Evolutionary conservation across 2,797 vertebrate species (phyloP).

Genomic region (Echiichthys vipera): DNA sequence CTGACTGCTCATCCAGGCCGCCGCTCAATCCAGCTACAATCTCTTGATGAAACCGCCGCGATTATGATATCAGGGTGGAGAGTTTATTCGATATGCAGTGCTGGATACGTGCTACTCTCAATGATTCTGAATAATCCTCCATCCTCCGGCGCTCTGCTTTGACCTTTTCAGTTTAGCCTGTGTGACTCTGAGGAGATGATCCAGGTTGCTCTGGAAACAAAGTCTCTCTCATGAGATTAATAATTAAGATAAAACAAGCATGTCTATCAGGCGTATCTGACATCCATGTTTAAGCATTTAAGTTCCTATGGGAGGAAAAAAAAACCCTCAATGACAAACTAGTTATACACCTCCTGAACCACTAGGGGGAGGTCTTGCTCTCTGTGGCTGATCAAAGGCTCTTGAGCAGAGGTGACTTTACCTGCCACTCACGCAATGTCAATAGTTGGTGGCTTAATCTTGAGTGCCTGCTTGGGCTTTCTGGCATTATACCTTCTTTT

Average conservation of each 20-base stretch:
- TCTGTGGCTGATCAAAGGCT: slow-evolving; percentile 16
- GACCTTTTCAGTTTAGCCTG: slow-evolving; percentile 45
- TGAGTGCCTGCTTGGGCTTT: slow-evolving; percentile 59
- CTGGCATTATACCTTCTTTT: slow-evolving; percentile 45
- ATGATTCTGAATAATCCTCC: slow-evolving; percentile 48
- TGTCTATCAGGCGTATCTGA: background rate
- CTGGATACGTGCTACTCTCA: slow-evolving; percentile 24
- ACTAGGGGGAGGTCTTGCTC: slow-evolving; percentile 74
- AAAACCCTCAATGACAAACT: background rate
- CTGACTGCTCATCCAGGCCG: slow-evolving; percentile 47
- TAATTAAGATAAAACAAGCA: slow-evolving; percentile 38
- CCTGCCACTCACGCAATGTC: slow-evolving; percentile 71
- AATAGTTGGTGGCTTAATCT: slow-evolving; percentile 71
- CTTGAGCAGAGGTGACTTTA: slow-evolving; percentile 67
- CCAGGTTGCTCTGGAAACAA: slow-evolving; percentile 46
- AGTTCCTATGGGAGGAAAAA: background rate
- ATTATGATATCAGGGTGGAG: background rate
- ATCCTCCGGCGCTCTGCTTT: slow-evolving; percentile 31
- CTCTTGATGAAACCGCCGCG: background rate
- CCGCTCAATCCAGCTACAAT: background rate
- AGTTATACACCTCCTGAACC: background rate
- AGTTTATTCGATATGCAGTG: slow-evolving; percentile 34
- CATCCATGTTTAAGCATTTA: slow-evolving; percentile 7
- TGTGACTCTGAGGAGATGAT: background rate
- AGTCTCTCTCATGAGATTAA: slow-evolving; percentile 19